phyloP scores from a whole-genome alignment of 1,140 invertebrate species.

The Grapholita molesta region DNA sequence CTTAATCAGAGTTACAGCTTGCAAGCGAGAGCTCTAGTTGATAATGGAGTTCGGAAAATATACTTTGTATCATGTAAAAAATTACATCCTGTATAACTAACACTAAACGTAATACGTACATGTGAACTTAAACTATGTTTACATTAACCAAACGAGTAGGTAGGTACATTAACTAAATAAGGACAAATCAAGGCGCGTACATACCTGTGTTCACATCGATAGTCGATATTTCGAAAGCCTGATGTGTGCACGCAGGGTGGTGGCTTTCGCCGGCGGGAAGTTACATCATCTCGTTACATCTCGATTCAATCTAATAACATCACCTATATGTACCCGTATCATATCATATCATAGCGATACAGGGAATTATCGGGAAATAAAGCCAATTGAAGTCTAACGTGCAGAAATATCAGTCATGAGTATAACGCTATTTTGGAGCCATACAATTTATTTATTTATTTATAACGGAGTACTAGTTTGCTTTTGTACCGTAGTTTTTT shows the following conservation, averaged over 20 bases:
- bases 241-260: background rate
- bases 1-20: no score
- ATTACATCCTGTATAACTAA: no score
- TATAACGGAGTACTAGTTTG: background rate
- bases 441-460: no score
- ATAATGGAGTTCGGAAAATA: no score
- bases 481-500: background rate
- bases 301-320: constrained; percentile 4
- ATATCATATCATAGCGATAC: background rate
- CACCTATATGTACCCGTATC: background rate
- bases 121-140: no score
- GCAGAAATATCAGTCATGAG: background rate
- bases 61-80: no score
- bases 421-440: no score
- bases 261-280: background rate
- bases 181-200: no score
- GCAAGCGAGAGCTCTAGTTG: no score
- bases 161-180: no score
- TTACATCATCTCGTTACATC: constrained; percentile 6
- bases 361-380: background rate
- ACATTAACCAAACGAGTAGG: no score
- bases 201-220: background rate
- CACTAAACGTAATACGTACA: no score
- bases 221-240: constrained; percentile 7
- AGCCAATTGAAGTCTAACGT: background rate